Conservation (phyloP, 2,797 vertebrate species). For the Rachycentron canadum region DNA sequence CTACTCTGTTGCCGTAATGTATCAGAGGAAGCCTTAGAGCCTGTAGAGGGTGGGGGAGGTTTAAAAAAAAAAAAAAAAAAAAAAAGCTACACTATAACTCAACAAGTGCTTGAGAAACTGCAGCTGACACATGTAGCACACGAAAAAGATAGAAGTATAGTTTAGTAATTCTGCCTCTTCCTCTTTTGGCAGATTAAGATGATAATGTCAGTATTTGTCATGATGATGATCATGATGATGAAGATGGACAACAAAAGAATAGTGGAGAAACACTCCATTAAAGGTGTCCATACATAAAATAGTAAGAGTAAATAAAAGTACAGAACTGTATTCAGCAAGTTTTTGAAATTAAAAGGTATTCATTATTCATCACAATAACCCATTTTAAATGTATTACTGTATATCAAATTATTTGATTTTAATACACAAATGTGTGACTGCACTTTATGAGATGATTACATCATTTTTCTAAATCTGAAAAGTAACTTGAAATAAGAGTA, state of each 20-base stretch:
- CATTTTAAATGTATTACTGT: not conserved
- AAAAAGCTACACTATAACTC: slow-evolving; percentile 37
- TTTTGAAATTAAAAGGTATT: not conserved
- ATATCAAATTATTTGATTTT: not conserved
- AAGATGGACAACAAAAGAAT: not conserved
- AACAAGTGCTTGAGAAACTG: slow-evolving; percentile 45
- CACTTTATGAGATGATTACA: not conserved
- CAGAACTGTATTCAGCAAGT: too few species aligned
- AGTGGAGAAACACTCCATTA: too few species aligned
- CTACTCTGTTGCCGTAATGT: slow-evolving; percentile 42
- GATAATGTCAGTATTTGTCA: slow-evolving; percentile 36
- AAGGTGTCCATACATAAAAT: too few species aligned
- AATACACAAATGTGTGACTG: not conserved
- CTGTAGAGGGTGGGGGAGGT: not conserved
- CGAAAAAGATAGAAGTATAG: slow-evolving; percentile 26
- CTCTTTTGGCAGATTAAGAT: slow-evolving; percentile 31
- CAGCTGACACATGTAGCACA: not conserved
- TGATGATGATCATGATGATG: slow-evolving; percentile 6
- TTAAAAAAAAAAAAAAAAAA: not conserved
- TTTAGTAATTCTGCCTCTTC: slow-evolving; percentile 38
- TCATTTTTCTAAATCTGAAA: too few species aligned
- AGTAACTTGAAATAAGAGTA: too few species aligned
- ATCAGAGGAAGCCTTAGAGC: slow-evolving; percentile 45
- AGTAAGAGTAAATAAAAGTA: too few species aligned
- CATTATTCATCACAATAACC: not conserved